A percentile compares a stretch with the other conserved stretches of the same genome.
Evolutionary conservation across 2,888 invertebrate genomes (phyloP).

Genomic region (Melangyna quadrimaculata): DNA sequence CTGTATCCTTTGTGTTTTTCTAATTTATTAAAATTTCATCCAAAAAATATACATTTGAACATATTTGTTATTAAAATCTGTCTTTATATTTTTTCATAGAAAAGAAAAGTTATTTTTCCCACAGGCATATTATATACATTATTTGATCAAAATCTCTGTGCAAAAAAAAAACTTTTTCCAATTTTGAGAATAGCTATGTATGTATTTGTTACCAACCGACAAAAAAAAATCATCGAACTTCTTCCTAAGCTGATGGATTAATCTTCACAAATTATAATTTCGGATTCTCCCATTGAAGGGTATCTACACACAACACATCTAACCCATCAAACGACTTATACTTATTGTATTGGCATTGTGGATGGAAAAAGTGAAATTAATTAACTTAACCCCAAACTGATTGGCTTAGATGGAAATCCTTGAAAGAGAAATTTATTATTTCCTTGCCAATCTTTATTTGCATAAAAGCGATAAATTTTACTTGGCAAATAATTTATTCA

Average conservation of each 20-base stretch:
- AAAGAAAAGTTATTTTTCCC: no score
- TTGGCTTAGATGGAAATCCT: constrained; percentile 8
- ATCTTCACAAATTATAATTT: constrained; percentile 26
- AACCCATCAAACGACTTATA: not conserved
- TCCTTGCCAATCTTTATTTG: constrained; percentile 37
- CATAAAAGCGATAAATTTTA: constrained; percentile 62
- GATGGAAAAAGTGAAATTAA: constrained; percentile 52
- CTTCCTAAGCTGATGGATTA: not conserved
- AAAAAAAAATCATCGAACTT: not conserved
- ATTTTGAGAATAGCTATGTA: no score
- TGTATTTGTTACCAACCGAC: not conserved
- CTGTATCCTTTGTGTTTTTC: no score
- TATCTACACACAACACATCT: no score
- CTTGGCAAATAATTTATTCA: constrained; percentile 50
- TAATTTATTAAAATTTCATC: no score
- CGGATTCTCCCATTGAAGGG: not conserved
- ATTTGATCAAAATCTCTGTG: no score
- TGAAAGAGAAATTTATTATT: constrained; percentile 6
- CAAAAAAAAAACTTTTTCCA: no score
- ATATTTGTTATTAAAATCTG: no score
- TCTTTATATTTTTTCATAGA: no score
- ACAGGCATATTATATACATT: no score
- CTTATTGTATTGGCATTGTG: not conserved
- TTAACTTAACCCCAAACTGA: constrained; percentile 25
- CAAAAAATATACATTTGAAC: no score